A percentile compares a stretch with the other conserved stretches of the same genome.
These are phyloP conservation scores for Helogale parvula DNA, from an alignment of 2,113 vertebrate genomes.

Conservation along the genomic window DNA sequence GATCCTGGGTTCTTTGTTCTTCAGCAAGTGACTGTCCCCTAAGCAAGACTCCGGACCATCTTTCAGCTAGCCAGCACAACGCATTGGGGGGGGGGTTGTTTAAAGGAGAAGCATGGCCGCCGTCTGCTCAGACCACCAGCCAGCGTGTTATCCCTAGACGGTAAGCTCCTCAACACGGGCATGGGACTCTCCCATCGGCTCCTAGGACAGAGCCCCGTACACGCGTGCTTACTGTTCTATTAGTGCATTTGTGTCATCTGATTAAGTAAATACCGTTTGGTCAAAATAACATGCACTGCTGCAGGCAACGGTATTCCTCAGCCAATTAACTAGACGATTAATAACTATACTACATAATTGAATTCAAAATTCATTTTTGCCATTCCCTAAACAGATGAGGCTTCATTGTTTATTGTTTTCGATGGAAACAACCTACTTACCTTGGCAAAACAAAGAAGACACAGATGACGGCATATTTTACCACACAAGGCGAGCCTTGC, in stretches of 20 bases:
- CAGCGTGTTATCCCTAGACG: rapidly evolving
- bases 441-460: neutral
- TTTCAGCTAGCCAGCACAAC: no score
- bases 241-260: neutral
- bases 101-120: rapidly evolving
- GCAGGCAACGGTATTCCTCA: neutral
- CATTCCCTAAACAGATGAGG: neutral
- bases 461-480: rapidly evolving
- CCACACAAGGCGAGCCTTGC: neutral
- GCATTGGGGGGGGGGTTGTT: no score
- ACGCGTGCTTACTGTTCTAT: neutral
- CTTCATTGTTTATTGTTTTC: neutral
- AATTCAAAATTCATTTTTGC: neutral
- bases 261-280: neutral
- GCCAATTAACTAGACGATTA: constrained; percentile 52
- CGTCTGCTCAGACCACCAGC: neutral
- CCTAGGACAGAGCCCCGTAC: rapidly evolving
- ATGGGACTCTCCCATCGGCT: neutral
- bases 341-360: neutral
- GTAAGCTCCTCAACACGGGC: neutral
- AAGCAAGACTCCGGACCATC: no score
- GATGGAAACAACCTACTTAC: neutral
- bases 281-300: neutral
- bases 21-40: no score
- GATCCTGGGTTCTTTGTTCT: no score